Conservation (phyloP, 53 echinoderm and acorn worm genomes). For the Temnopleurus reevesii region DNA sequence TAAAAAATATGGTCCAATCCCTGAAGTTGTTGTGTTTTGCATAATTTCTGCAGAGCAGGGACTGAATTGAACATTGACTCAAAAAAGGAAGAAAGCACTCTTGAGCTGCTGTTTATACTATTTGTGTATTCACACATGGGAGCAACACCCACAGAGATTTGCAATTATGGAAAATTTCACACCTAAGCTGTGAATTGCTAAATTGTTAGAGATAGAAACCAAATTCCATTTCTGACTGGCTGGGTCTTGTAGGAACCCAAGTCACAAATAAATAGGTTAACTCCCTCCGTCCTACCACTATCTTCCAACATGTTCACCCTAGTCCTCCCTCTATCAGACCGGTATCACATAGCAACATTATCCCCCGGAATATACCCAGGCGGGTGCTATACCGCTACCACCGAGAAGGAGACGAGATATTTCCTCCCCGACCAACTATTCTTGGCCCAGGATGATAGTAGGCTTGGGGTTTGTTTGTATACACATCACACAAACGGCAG, state of each 20-base stretch:
- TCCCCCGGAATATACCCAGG: slow-evolving; percentile 13
- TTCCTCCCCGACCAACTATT: too few species aligned
- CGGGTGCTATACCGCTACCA: background rate
- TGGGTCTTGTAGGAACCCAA: background rate
- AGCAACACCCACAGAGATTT: too few species aligned
- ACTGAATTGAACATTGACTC: too few species aligned
- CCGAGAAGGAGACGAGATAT: background rate
- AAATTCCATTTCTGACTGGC: background rate
- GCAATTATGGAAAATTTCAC: too few species aligned
- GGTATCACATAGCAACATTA: slow-evolving; percentile 39
- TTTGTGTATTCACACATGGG: too few species aligned
- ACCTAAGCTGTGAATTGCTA: too few species aligned
- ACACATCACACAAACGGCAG: slow-evolving; percentile 24
- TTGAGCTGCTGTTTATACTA: too few species aligned
- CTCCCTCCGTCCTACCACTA: slow-evolving; percentile 11
- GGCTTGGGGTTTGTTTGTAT: slow-evolving; percentile 17
- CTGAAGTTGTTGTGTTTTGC: too few species aligned
- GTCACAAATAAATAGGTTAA: slow-evolving; percentile 13
- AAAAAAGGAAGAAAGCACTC: too few species aligned
- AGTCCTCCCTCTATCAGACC: background rate
- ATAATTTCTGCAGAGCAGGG: too few species aligned
- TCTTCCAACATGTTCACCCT: background rate
- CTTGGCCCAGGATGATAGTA: too few species aligned
- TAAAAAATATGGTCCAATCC: too few species aligned
- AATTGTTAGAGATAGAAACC: background rate